A percentile compares a stretch with the other conserved stretches of the same genome.
Evolutionary conservation across 2,888 invertebrate species (phyloP).

Genomic region (Pheosia tremula): DNA sequence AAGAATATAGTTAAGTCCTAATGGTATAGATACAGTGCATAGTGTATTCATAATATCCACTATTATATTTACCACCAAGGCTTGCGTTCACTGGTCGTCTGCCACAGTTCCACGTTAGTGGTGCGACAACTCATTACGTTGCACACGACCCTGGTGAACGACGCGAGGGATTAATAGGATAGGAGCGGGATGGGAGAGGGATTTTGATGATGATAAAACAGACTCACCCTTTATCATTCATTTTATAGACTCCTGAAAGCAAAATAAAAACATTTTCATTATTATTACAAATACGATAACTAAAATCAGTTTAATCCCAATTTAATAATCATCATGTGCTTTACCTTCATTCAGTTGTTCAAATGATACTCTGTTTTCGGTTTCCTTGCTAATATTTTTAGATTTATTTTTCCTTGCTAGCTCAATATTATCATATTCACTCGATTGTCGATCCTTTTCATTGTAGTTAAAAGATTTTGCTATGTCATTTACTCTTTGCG

Average conservation of each 20-base stretch:
- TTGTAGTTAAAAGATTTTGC: slow-evolving; percentile 50
- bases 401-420: slow-evolving; percentile 5
- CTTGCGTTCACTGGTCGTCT: slow-evolving; percentile 48
- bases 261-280: background rate
- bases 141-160: slow-evolving; percentile 57
- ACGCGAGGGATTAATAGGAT: slow-evolving; percentile 22
- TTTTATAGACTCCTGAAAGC: slow-evolving; percentile 68
- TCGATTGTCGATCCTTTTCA: slow-evolving; percentile 29
- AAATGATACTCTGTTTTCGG: slow-evolving; percentile 42
- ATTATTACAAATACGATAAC: background rate
- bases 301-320: background rate
- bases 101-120: slow-evolving; percentile 69
- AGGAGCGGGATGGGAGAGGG: slow-evolving; percentile 13
- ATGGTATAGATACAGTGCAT: background rate
- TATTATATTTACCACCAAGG: slow-evolving; percentile 69
- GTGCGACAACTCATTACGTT: slow-evolving; percentile 67
- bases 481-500: slow-evolving; percentile 49
- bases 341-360: slow-evolving; percentile 65
- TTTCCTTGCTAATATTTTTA: slow-evolving; percentile 18
- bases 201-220: slow-evolving; percentile 4
- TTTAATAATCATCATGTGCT: background rate
- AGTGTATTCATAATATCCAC: background rate
- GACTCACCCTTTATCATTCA: slow-evolving; percentile 65
- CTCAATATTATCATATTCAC: slow-evolving; percentile 11
- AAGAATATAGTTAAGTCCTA: too few relatives aligned